Conservation (phyloP, 2,888 invertebrate genomes). For the Monoplex corrugatus region DNA sequence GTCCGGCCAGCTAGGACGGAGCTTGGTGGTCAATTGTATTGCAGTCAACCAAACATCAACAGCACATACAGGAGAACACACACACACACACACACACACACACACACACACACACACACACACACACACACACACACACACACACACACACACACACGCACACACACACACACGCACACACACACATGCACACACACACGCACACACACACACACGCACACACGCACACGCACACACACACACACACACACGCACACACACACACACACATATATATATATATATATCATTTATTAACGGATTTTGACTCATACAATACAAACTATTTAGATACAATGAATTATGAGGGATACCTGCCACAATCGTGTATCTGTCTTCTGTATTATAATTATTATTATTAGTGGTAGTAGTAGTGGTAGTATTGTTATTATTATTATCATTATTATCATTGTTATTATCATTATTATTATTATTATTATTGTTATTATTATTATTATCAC, state of each 20-base stretch:
- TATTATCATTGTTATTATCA: not conserved
- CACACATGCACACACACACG: not conserved
- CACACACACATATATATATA: not conserved
- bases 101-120: not conserved
- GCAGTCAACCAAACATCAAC: too few relatives aligned
- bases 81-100: not conserved
- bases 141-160: not conserved
- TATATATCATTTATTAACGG: not conserved
- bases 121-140: not conserved
- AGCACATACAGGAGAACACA: too few relatives aligned
- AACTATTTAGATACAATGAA: too few relatives aligned
- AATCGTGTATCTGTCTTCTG: too few relatives aligned
- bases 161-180: too few relatives aligned
- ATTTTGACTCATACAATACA: too few relatives aligned
- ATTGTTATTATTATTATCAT: not conserved
- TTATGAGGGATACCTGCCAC: too few relatives aligned
- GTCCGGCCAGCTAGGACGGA: not conserved
- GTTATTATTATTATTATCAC: too few relatives aligned
- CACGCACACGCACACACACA: not conserved
- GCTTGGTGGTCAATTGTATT: not conserved
- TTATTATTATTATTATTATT: not conserved
- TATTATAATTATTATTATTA: not conserved
- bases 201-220: not conserved
- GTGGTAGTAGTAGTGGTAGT: slow-evolving; percentile 14
- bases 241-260: not conserved